A percentile compares a stretch with the other conserved stretches of the same genome.
Evolutionary conservation across 2,797 vertebrate genomes (phyloP).

Genomic region (Geotrypetes seraphini): DNA sequence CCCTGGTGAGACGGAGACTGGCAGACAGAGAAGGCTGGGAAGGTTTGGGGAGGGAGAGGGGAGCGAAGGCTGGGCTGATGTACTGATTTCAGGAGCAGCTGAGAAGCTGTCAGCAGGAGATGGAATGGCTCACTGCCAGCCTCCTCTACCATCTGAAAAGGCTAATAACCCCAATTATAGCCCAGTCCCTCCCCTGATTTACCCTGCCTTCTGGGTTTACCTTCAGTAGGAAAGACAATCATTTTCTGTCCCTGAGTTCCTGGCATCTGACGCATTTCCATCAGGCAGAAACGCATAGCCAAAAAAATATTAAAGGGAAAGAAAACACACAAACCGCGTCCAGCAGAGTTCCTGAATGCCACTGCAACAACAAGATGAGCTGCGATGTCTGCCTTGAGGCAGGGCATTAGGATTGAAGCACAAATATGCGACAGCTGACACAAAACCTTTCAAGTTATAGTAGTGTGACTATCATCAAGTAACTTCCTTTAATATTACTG

Average conservation of each 20-base stretch:
- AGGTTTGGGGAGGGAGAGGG: neutral
- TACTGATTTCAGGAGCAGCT: neutral
- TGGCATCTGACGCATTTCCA: neutral
- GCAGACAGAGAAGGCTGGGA: constrained; percentile 4
- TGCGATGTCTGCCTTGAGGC: neutral
- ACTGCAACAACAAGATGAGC: neutral
- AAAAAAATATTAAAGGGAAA: accelerated
- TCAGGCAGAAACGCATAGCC: neutral
- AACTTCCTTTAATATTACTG: neutral
- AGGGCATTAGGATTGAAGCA: neutral
- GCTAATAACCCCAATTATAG: constrained; percentile 47
- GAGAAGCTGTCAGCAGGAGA: neutral
- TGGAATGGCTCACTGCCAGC: constrained; percentile 19
- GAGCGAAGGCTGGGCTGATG: accelerated
- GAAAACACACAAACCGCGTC: constrained; percentile 1
- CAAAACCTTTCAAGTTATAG: neutral
- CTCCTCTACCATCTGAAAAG: constrained; percentile 1
- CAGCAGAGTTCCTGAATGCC: neutral
- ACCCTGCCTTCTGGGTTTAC: constrained; percentile 26
- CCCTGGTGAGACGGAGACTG: constrained; percentile 24
- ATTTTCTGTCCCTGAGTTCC: constrained; percentile 13
- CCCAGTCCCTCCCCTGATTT: constrained; percentile 13
- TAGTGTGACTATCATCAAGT: too few species aligned
- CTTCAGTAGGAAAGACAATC: constrained; percentile 11
- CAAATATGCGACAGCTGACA: neutral